Conservation (phyloP, 2,888 invertebrate species). For the Trypoxylon attenuatum region DNA sequence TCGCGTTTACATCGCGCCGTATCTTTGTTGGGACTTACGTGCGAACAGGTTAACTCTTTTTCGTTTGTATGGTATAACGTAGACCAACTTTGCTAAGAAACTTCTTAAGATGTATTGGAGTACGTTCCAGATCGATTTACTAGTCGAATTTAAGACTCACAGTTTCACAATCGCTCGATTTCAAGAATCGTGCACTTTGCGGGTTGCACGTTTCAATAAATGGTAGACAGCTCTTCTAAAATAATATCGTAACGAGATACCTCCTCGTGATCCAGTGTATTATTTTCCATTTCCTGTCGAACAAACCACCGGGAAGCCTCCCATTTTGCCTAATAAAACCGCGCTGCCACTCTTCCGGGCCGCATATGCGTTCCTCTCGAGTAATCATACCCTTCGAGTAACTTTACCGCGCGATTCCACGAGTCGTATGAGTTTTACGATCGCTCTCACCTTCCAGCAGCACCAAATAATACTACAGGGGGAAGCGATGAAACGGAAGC, state of each 20-base stretch:
- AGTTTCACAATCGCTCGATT: too few species aligned
- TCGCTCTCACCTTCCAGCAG: background rate
- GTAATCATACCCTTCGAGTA: background rate
- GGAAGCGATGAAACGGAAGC: background rate
- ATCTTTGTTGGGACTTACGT: slow-evolving; percentile 5
- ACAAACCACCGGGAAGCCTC: too few species aligned
- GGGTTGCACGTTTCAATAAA: too few species aligned
- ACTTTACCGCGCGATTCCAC: background rate
- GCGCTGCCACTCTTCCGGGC: background rate
- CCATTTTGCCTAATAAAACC: background rate
- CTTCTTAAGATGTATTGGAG: background rate
- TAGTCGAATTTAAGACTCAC: background rate
- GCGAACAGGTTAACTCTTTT: background rate
- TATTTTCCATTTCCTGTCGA: background rate
- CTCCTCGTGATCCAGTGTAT: background rate
- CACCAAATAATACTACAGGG: background rate
- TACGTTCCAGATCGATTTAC: background rate
- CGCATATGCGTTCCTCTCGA: background rate
- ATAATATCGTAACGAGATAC: too few species aligned
- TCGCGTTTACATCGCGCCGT: background rate
- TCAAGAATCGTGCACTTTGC: too few species aligned
- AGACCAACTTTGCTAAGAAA: background rate
- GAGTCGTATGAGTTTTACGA: background rate
- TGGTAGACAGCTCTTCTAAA: too few species aligned
- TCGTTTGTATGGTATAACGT: background rate